Conservation (phyloP, 2,113 vertebrate species). For the Aegithalos caudatus region DNA sequence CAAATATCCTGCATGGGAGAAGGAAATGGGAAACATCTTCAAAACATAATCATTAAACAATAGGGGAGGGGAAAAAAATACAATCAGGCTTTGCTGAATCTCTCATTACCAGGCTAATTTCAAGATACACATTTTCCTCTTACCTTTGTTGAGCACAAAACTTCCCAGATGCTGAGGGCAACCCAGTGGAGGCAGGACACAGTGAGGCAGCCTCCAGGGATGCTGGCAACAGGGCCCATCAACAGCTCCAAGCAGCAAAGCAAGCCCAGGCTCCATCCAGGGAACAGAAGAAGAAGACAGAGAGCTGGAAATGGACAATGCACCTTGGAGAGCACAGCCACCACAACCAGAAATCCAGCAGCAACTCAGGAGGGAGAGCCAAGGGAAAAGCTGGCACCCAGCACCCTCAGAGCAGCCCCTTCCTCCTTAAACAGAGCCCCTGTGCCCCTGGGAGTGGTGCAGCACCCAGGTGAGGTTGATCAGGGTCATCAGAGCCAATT, state of each 20-base stretch:
- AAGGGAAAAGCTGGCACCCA: fast-evolving
- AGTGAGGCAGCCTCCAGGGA: fast-evolving
- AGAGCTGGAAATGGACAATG: fast-evolving
- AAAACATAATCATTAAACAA: background rate
- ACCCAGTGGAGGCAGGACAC: fast-evolving
- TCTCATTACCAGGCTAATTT: background rate
- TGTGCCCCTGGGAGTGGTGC: too few species aligned
- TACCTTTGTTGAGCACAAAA: background rate
- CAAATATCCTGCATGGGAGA: fast-evolving
- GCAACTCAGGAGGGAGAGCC: fast-evolving
- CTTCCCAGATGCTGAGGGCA: fast-evolving
- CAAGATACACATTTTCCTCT: background rate
- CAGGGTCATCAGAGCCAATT: background rate
- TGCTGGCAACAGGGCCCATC: too few species aligned
- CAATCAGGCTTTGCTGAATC: background rate
- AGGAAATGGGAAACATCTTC: background rate
- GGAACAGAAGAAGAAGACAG: background rate
- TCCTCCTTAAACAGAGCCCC: background rate
- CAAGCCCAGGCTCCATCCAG: background rate
- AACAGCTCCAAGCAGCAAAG: background rate
- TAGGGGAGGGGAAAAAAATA: fast-evolving
- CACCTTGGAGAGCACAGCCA: fast-evolving
- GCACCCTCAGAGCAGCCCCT: too few species aligned
- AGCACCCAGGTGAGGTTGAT: background rate
- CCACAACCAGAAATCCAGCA: background rate